Base-by-base conservation (phyloP, 1,140 invertebrate genomes). In the Rhizoglyphus robini region DNA sequence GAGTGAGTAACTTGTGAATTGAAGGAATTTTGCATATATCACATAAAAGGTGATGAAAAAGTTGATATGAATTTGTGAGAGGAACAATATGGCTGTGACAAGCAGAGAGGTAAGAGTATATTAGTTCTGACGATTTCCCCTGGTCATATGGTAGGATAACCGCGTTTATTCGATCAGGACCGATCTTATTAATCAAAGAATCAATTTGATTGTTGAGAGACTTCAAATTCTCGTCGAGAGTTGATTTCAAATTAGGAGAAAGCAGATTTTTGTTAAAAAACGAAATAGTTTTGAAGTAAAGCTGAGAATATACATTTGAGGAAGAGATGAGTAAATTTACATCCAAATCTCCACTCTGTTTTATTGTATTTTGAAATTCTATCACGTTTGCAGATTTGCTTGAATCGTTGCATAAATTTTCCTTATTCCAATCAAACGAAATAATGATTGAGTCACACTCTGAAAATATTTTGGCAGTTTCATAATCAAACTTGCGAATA, bases 401-500 rank as follows among this genome's bases (percentile, higher is more conserved):
- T 15, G 5, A 20, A 54, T 32, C 51, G 31, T 32, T 8, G 8
- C 8, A 8, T 32, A 8, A 54, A 32, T 32, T n/a, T 1, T 38
- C 58, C 13, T 34, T n/a, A 34, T 34, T 38, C 15, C 27, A 29
- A n/a, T 60, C 58, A 23, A 60, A 46, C 58, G 58, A 60, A 23
- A 60, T 32, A 46, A 60, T 46, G 15, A 60, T 60, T 20, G 58
- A 60, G 29, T 60, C 58, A 34, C 32, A 34, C 25, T 60, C 58
- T 29, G 58, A 34, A 60, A 60, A 60, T 34, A 30, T 60, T 27
- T 60, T 60, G n/a, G 38, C 58, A 20, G 58, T 60, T 46, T 60
- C 58, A 46, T 60, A 46, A 23, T 60, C 58, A 60, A 60, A 60
- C 29, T 60, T 60, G 2, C 58, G 15, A 27, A 60, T 27, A 13